Percentiles rank a stretch among this genome's conserved stretches.
phyloP scores from a whole-genome alignment of 2,888 invertebrate genomes.

The Megaustenia siamemsis region DNA sequence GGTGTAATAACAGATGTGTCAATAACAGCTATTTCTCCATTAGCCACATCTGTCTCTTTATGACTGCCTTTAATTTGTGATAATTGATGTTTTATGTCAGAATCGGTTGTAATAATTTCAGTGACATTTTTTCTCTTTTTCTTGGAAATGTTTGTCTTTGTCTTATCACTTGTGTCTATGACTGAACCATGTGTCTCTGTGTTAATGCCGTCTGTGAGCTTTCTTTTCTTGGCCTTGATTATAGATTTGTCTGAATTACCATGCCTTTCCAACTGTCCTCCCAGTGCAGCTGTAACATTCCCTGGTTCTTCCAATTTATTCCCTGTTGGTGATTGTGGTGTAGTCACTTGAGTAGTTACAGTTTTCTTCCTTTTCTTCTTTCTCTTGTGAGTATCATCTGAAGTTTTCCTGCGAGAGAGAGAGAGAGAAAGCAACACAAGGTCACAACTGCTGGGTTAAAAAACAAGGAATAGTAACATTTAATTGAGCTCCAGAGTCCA shows the following conservation, averaged over 20 bases:
- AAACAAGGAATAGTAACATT: too few species aligned
- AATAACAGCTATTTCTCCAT: background rate
- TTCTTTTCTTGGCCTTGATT: constrained; percentile 17
- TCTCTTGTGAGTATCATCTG: constrained; percentile 9
- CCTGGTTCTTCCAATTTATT: background rate
- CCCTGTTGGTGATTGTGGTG: background rate
- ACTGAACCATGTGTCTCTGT: background rate
- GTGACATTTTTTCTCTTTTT: background rate
- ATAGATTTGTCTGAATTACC: background rate
- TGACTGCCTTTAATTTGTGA: background rate
- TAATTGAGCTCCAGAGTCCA: too few species aligned
- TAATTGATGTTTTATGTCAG: background rate
- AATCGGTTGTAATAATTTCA: background rate
- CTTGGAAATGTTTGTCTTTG: background rate
- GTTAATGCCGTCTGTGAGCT: background rate
- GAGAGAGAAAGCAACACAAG: too few species aligned
- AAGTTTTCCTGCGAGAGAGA: background rate
- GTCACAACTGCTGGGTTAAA: too few species aligned
- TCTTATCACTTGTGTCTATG: background rate
- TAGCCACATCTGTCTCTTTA: background rate
- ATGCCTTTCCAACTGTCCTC: background rate
- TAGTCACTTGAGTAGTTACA: background rate
- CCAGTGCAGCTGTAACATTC: background rate
- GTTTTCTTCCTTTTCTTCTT: constrained; percentile 28
- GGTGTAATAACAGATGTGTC: background rate